phyloP scores from a whole-genome alignment of 1,140 invertebrate species.

The Drosophila navojoa region DNA sequence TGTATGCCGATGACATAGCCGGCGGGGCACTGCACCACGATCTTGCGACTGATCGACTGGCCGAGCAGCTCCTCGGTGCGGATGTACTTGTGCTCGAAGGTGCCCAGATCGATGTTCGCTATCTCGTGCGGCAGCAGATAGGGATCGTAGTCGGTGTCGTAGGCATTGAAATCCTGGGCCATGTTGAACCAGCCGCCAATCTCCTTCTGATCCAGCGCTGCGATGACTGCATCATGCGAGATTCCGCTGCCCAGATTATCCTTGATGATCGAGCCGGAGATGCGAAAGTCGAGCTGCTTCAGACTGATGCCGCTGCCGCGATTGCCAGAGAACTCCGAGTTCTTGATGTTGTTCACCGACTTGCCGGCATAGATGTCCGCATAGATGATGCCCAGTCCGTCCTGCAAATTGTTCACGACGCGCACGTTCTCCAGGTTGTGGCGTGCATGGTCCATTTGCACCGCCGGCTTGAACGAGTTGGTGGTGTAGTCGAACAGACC shows the following conservation, averaged over 20 bases:
- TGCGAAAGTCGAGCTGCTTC: slow-evolving; percentile 92
- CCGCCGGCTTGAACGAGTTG: slow-evolving; percentile 94
- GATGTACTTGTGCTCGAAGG: slow-evolving; percentile 91
- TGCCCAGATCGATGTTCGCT: slow-evolving; percentile 87
- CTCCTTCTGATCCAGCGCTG: slow-evolving; percentile 93
- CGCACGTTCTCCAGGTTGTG: slow-evolving; percentile 94
- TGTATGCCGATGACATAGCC: slow-evolving; percentile 92
- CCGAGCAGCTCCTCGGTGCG: slow-evolving; percentile 88
- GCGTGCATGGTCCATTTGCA: slow-evolving; percentile 98
- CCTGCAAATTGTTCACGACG: slow-evolving; percentile 92
- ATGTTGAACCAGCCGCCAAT: slow-evolving; percentile 95
- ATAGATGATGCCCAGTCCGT: slow-evolving; percentile 94
- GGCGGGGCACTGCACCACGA: slow-evolving; percentile 88
- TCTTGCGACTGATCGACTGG: slow-evolving; percentile 86
- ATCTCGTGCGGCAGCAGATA: slow-evolving; percentile 87
- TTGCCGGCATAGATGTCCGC: slow-evolving; percentile 94
- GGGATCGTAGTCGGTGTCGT: slow-evolving; percentile 88
- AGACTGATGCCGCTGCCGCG: slow-evolving; percentile 94
- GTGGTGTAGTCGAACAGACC: slow-evolving; percentile 97
- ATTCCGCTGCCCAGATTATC: slow-evolving; percentile 95
- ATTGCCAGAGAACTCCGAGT: slow-evolving; percentile 95
- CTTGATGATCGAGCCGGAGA: slow-evolving; percentile 90
- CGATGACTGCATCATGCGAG: slow-evolving; percentile 95
- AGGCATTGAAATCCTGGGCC: slow-evolving; percentile 86
- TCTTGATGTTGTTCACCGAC: slow-evolving; percentile 92